Evolutionary conservation across 2,113 vertebrate genomes (phyloP).

Genomic region (Corythoichthys haematopterus): DNA sequence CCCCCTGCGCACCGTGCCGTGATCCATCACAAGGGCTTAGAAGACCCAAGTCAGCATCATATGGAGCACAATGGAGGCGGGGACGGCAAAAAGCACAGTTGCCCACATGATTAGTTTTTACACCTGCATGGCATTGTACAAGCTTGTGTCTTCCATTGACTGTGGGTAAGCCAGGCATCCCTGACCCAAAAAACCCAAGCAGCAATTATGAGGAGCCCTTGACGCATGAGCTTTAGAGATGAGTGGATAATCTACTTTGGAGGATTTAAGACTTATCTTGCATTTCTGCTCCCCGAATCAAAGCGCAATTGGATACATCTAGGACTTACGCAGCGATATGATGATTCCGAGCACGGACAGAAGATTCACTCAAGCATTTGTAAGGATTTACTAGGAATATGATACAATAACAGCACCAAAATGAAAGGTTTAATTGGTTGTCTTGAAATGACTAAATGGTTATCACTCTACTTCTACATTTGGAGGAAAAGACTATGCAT

Average conservation of each 20-base stretch:
- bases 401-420: conserved; percentile 28
- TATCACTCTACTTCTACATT: neutral
- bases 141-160: conserved; percentile 34
- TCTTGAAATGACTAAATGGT: conserved; percentile 14
- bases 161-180: conserved; percentile 52
- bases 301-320: conserved; percentile 62
- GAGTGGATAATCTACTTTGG: conserved; percentile 72
- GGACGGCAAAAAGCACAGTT: conserved; percentile 51
- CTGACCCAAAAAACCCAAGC: conserved; percentile 41
- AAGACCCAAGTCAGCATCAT: conserved; percentile 71
- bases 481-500: too few species aligned
- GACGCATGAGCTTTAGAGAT: conserved; percentile 70
- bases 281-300: conserved; percentile 65
- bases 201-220: conserved; percentile 65
- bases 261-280: conserved; percentile 66
- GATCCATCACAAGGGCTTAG: conserved; percentile 59
- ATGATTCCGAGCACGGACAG: conserved; percentile 32
- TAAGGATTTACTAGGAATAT: conserved; percentile 33
- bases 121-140: conserved; percentile 52
- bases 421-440: conserved; percentile 18
- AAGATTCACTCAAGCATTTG: conserved; percentile 26
- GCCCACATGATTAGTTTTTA: conserved; percentile 59
- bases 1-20: conserved; percentile 45
- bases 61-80: conserved; percentile 60
- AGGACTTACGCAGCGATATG: conserved; percentile 49